Conservation (phyloP, 2,888 invertebrate genomes). For the Drosophila pullipes region DNA sequence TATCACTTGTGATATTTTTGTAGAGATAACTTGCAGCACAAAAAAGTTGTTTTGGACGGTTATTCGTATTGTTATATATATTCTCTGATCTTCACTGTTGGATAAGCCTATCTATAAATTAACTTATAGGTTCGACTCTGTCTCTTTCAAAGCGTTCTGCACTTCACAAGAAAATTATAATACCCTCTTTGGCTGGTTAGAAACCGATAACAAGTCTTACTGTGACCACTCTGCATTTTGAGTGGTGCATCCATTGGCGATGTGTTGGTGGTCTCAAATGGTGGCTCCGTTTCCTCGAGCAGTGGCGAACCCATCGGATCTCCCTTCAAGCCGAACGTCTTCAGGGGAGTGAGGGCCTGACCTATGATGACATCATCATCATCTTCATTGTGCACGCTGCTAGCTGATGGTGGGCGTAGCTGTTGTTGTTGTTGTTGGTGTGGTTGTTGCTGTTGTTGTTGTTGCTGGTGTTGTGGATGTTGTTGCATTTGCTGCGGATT, state of each 20-base stretch:
- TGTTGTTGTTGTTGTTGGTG: constrained; percentile 64
- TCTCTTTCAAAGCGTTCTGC: neutral
- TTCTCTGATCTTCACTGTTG: neutral
- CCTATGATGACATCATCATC: constrained; percentile 85
- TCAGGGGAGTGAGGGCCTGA: constrained; percentile 83
- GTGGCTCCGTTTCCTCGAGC: constrained; percentile 74
- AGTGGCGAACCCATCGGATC: constrained; percentile 81
- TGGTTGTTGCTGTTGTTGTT: constrained; percentile 58
- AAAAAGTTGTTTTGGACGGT: neutral
- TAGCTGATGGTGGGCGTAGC: constrained; percentile 70
- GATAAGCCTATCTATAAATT: neutral
- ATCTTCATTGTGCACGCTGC: constrained; percentile 78
- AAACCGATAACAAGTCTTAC: constrained; percentile 47
- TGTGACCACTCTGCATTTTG: constrained; percentile 42
- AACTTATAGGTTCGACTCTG: neutral
- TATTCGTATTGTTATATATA: neutral
- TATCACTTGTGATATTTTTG: neutral
- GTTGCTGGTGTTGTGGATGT: constrained; percentile 58
- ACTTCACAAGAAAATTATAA: neutral
- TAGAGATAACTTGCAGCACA: neutral
- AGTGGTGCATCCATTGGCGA: constrained; percentile 38
- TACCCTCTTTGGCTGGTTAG: neutral
- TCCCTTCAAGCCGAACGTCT: constrained; percentile 61
- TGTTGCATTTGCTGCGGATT: constrained; percentile 66
- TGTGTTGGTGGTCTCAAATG: constrained; percentile 54